Conservation (phyloP, 92 coral and sea anemone species). For the Anthopleura xanthogrammica region DNA sequence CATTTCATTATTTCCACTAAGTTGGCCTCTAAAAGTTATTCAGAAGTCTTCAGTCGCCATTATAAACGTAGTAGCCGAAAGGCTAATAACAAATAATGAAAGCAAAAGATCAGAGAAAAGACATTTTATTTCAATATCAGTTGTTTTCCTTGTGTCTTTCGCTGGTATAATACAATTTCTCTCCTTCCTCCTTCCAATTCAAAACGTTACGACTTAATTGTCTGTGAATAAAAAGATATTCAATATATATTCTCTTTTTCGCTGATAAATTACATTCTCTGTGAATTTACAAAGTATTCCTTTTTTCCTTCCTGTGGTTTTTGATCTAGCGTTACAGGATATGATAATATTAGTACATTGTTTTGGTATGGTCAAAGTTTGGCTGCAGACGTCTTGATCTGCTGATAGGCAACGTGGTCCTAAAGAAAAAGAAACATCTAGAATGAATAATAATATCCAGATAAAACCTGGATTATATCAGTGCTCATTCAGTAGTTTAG, state of each 20-base stretch:
- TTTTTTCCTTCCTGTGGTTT: neutral
- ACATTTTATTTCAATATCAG: neutral
- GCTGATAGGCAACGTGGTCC: constrained; percentile 76
- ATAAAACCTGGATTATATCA: too few relatives aligned
- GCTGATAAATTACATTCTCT: too few relatives aligned
- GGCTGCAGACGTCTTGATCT: constrained; percentile 53
- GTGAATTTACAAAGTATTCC: too few relatives aligned
- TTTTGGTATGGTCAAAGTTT: constrained; percentile 14
- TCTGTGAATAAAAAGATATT: too few relatives aligned
- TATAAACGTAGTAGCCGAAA: neutral
- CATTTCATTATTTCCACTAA: too few relatives aligned
- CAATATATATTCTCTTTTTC: too few relatives aligned
- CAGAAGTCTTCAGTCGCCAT: too few relatives aligned
- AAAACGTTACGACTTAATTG: too few relatives aligned
- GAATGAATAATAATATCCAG: neutral
- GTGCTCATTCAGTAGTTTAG: too few relatives aligned
- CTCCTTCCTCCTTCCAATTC: too few relatives aligned
- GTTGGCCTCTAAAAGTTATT: too few relatives aligned
- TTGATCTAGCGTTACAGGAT: neutral
- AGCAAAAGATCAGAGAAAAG: neutral
- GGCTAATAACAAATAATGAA: neutral
- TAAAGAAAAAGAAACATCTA: constrained; percentile 27
- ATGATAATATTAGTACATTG: neutral
- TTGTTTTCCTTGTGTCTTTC: neutral
- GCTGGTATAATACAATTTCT: too few relatives aligned